Conservation (phyloP, 53 echinoderm and acorn worm species). For the Stichopus horrens region DNA sequence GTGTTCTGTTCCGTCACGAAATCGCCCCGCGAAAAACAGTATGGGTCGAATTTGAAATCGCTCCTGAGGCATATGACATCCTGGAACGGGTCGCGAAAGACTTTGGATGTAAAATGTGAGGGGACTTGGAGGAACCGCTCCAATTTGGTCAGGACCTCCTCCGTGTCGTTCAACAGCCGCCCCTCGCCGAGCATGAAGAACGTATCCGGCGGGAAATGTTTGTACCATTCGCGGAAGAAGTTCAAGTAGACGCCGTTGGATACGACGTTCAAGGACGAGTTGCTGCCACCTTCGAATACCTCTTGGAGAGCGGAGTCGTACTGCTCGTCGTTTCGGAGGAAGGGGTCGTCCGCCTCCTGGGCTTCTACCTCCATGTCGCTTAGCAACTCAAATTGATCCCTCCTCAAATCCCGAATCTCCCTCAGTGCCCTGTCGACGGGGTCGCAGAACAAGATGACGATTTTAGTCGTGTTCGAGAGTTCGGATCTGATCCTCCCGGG, state of each 20-base stretch:
- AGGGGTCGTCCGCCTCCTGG: neutral
- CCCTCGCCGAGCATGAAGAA: constrained; percentile 34
- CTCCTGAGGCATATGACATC: constrained; percentile 21
- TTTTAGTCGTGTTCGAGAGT: constrained; percentile 6
- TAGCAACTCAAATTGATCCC: neutral
- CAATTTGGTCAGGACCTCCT: neutral
- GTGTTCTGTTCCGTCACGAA: neutral
- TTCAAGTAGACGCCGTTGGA: constrained; percentile 19
- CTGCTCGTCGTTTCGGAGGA: neutral
- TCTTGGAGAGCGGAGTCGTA: neutral
- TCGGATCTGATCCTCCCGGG: constrained; percentile 5
- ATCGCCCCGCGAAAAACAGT: constrained; percentile 10
- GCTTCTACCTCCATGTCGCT: constrained; percentile 16
- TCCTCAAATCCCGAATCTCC: neutral
- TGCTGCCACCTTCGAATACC: neutral
- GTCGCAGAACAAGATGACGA: constrained; percentile 32
- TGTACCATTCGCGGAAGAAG: constrained; percentile 16
- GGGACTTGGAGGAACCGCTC: constrained; percentile 21
- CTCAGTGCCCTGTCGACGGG: constrained; percentile 24
- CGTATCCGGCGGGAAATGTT: neutral
- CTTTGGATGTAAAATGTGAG: constrained; percentile 19
- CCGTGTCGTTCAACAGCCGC: constrained; percentile 17
- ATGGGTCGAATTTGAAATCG: neutral
- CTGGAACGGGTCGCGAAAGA: constrained; percentile 30
- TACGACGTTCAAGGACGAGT: neutral